Evolutionary conservation across 1,140 invertebrate genomes (phyloP).

Genomic region (Pogonomyrmex barbatus): DNA sequence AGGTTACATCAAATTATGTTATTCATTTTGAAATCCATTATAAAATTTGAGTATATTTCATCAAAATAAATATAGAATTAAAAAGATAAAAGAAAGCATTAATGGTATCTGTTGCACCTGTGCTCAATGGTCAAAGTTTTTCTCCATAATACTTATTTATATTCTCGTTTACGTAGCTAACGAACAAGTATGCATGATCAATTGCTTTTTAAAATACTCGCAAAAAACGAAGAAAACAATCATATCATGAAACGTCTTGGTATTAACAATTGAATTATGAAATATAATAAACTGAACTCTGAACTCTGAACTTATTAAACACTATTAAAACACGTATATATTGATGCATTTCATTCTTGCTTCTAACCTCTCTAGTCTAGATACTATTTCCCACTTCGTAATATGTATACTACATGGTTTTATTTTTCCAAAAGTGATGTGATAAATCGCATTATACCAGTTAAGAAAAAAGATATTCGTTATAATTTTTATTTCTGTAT

Average conservation of each 20-base stretch:
- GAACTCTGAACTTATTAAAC: not conserved
- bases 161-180: conserved; percentile 12
- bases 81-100: not conserved
- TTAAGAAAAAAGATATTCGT: not conserved
- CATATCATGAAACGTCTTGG: not conserved
- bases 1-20: not conserved
- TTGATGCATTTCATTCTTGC: conserved; percentile 22
- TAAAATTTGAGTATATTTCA: not conserved
- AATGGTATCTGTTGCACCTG: not conserved
- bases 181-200: not conserved
- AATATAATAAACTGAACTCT: too few relatives aligned
- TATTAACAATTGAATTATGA: too few relatives aligned
- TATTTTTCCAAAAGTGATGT: not conserved
- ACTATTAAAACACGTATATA: not conserved
- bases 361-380: not conserved
- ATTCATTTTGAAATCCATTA: not conserved
- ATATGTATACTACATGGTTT: not conserved
- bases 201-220: conserved; percentile 14
- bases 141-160: not conserved
- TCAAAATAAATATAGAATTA: not conserved
- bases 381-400: not conserved
- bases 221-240: conserved; percentile 11
- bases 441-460: not conserved
- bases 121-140: conserved; percentile 18
- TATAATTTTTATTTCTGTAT: not conserved